Conservation (phyloP, 2,888 invertebrate species). For the Boloria euphrosyne region DNA sequence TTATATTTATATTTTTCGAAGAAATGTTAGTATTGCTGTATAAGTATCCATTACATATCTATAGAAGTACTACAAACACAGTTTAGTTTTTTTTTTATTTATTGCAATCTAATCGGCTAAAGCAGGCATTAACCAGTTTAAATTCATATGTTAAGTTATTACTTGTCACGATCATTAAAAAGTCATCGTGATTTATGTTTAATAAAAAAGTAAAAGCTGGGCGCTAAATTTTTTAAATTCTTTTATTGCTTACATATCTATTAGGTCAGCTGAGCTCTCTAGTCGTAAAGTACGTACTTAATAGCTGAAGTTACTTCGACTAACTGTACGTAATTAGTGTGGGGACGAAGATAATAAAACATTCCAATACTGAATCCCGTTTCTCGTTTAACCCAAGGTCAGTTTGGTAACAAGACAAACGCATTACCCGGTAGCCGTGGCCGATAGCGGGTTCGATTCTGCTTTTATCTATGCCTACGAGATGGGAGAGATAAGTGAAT, state of each 20-base stretch:
- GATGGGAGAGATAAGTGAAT: conserved; percentile 64
- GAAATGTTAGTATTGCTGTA: neutral
- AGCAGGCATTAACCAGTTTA: neutral
- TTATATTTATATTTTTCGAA: too few relatives aligned
- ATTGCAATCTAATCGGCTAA: neutral
- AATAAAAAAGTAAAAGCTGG: conserved; percentile 28
- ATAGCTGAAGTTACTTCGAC: neutral
- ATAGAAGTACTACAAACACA: too few relatives aligned
- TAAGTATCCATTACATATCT: too few relatives aligned
- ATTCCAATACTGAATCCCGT: conserved; percentile 47
- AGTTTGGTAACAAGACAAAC: conserved; percentile 70
- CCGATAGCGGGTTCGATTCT: conserved; percentile 59
- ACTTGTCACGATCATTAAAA: conserved; percentile 2
- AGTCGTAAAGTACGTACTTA: conserved; percentile 36
- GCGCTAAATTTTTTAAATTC: conserved; percentile 28
- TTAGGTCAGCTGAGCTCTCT: conserved; percentile 31
- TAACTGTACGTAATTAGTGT: conserved; percentile 40
- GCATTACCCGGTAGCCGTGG: conserved; percentile 68
- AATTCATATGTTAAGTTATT: conserved; percentile 1
- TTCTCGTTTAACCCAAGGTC: conserved; percentile 45
- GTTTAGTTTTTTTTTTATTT: too few relatives aligned
- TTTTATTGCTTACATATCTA: conserved; percentile 32
- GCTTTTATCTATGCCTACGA: conserved; percentile 59
- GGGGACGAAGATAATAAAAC: conserved; percentile 42
- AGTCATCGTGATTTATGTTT: conserved; percentile 23